These are phyloP conservation scores for Amorpha juglandis DNA, from an alignment of 2,888 invertebrate species.

Conservation along the genomic window DNA sequence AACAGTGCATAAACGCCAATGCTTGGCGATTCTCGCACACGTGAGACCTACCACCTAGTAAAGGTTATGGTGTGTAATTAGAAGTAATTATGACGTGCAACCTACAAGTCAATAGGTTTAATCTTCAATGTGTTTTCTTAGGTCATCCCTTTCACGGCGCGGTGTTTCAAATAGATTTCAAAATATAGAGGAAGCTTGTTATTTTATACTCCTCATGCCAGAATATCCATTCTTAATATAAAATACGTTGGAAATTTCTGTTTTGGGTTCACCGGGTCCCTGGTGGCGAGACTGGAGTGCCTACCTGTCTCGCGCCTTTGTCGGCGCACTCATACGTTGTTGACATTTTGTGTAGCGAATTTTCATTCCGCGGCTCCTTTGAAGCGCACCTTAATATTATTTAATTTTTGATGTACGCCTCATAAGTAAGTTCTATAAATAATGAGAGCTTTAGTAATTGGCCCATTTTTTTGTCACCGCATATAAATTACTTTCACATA, in stretches of 20 bases:
- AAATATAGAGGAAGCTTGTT: background rate
- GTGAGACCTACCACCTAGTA: no score
- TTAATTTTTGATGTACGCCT: conserved; percentile 71
- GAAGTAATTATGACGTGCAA: no score
- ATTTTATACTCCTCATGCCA: no score
- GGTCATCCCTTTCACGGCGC: background rate
- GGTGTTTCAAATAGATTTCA: background rate
- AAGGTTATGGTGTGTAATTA: no score
- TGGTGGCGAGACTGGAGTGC: conserved; percentile 31
- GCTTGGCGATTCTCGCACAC: no score
- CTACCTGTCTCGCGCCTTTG: conserved; percentile 56
- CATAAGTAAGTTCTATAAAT: conserved; percentile 52
- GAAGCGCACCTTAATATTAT: conserved; percentile 67
- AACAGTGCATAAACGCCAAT: no score
- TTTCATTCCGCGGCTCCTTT: conserved; percentile 81
- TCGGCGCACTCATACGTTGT: conserved; percentile 64
- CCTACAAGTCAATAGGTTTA: no score
- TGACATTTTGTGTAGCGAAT: conserved; percentile 83
- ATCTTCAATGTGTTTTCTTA: no score
- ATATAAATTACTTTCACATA: conserved; percentile 13
- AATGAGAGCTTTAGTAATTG: conserved; percentile 36
- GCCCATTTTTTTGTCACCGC: conserved; percentile 19
- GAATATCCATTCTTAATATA: no score
- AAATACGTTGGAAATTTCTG: background rate
- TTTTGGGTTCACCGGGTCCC: background rate